A percentile compares a stretch with the other conserved stretches of the same genome.
Conservation (phyloP, 2,797 vertebrate genomes). For the Phyllotis vaccarum region DNA sequence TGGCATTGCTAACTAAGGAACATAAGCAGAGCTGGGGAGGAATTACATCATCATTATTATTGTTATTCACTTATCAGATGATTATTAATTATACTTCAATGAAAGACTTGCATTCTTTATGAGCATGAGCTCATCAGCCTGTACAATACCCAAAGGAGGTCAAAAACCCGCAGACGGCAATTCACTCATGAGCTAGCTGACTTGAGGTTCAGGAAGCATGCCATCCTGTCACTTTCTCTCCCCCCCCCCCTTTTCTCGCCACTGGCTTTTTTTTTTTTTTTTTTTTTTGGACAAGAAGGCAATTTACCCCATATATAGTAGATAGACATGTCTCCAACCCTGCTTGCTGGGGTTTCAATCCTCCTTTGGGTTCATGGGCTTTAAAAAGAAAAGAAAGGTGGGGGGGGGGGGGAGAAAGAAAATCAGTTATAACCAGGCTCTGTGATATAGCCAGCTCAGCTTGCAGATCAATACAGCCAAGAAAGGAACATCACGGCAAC, state of each 20-base stretch:
- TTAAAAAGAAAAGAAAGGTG: background rate
- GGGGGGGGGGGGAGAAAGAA: background rate
- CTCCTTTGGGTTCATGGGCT: background rate
- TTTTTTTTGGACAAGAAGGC: background rate
- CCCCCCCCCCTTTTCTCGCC: background rate
- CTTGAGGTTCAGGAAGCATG: conserved; percentile 45
- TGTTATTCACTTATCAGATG: conserved; percentile 80
- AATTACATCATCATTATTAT: conserved; percentile 73
- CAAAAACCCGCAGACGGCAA: conserved; percentile 53
- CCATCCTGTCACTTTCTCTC: background rate
- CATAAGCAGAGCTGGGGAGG: background rate
- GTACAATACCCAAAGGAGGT: conserved; percentile 75
- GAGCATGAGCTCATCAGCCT: conserved; percentile 80
- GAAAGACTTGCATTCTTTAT: conserved; percentile 75
- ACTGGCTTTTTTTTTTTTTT: background rate
- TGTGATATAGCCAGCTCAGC: background rate
- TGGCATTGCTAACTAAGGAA: background rate
- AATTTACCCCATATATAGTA: background rate
- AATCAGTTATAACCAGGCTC: background rate
- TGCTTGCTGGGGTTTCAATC: background rate
- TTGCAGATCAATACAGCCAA: conserved; percentile 49
- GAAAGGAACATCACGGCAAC: conserved; percentile 3
- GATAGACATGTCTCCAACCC: background rate
- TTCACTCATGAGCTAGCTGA: conserved; percentile 31
- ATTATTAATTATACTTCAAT: conserved; percentile 82